Percentiles rank a stretch among this genome's conserved stretches.
Conservation (phyloP, 2,113 vertebrate species). For the Neodon shergylaensis region DNA sequence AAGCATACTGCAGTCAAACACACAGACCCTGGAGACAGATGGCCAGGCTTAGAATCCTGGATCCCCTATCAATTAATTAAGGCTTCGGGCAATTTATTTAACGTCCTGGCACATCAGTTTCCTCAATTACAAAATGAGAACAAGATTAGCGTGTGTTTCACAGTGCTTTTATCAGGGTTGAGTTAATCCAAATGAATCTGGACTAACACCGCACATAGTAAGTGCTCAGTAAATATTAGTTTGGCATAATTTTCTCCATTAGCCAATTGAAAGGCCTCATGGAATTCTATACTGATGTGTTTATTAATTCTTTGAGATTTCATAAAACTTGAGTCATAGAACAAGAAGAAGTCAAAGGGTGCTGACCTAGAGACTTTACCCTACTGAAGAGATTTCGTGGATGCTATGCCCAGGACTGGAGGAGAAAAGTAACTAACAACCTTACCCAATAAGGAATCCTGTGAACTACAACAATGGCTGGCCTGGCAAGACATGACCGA, state of each 20-base stretch:
- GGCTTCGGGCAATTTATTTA: background rate
- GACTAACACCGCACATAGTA: background rate
- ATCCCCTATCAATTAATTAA: background rate
- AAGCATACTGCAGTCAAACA: background rate
- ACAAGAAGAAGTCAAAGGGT: background rate
- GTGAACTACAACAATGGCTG: background rate
- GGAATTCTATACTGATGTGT: background rate
- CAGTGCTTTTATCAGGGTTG: background rate
- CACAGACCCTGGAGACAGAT: background rate
- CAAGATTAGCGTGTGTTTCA: background rate
- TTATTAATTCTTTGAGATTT: background rate
- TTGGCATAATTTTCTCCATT: background rate
- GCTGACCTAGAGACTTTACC: background rate
- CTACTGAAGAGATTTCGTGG: background rate
- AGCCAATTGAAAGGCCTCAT: background rate
- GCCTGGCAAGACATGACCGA: background rate
- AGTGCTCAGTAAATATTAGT: background rate
- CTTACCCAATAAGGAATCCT: background rate
- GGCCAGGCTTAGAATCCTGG: background rate
- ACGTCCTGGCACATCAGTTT: background rate
- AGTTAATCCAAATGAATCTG: background rate
- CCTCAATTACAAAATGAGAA: background rate
- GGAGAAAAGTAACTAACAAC: background rate
- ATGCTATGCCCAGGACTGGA: background rate
- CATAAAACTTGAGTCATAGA: background rate